phyloP scores from a whole-genome alignment of 2,113 vertebrate species.

The Xiphophorus hellerii region DNA sequence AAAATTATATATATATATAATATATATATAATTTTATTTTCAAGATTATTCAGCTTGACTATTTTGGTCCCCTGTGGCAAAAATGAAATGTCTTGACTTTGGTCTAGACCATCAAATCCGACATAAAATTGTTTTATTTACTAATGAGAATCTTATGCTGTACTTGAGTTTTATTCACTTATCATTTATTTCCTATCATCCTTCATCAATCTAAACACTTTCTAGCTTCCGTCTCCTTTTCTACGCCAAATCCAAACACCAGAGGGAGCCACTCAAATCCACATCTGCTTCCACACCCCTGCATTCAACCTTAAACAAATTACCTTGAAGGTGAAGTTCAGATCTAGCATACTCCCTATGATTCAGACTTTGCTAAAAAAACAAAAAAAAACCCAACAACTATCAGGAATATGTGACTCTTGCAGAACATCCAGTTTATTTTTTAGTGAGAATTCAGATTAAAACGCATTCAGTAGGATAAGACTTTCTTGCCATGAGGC shows the following conservation, averaged over 20 bases:
- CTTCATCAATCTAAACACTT: not conserved
- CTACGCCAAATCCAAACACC: conserved; percentile 35
- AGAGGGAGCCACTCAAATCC: conserved; percentile 54
- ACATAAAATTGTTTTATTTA: not conserved
- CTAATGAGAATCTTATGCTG: no score
- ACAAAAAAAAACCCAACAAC: no score
- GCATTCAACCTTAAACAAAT: conserved; percentile 14
- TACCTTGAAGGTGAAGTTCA: conserved; percentile 37
- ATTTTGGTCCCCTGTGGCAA: no score
- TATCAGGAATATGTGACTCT: not conserved
- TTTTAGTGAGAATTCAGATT: conserved; percentile 1
- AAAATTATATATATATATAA: no score
- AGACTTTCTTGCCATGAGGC: conserved; percentile 9
- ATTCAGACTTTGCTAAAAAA: not conserved
- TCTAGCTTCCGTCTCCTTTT: not conserved
- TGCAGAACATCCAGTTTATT: not conserved
- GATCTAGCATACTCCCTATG: not conserved
- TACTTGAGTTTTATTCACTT: not conserved
- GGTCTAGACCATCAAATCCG: not conserved
- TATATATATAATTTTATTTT: no score
- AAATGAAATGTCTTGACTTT: not conserved
- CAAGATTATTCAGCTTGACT: no score
- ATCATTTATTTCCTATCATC: not conserved
- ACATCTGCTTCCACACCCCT: conserved; percentile 31
- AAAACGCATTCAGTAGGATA: not conserved